These are phyloP conservation scores for Bufo bufo DNA, from an alignment of 2,113 vertebrate genomes.

Conservation along the genomic window DNA sequence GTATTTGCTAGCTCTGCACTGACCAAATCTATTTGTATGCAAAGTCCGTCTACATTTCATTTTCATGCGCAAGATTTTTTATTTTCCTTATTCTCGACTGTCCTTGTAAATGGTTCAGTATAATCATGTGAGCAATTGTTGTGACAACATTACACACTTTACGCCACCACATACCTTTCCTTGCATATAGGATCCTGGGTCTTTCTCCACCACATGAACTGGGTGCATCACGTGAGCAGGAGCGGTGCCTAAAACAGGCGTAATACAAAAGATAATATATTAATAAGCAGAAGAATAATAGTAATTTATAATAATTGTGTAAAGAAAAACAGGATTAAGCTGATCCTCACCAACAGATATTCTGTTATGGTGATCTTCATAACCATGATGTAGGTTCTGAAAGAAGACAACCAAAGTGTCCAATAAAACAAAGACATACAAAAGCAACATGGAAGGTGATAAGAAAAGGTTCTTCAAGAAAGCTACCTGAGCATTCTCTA, in stretches of 20 bases:
- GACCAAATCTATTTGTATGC: too few relatives aligned
- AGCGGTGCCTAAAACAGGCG: background rate
- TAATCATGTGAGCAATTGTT: too few relatives aligned
- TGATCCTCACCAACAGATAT: slow-evolving; percentile 28
- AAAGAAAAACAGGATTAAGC: background rate
- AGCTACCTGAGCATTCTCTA: slow-evolving; percentile 76
- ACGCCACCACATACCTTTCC: slow-evolving; percentile 32
- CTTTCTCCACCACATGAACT: slow-evolving; percentile 14
- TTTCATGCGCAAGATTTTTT: too few relatives aligned
- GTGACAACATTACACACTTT: too few relatives aligned
- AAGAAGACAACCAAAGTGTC: background rate
- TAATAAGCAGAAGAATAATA: background rate
- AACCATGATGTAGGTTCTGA: slow-evolving; percentile 16
- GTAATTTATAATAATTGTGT: background rate
- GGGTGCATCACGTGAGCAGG: background rate
- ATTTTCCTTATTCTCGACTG: too few relatives aligned
- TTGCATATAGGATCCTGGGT: slow-evolving; percentile 27
- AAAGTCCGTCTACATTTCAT: too few relatives aligned
- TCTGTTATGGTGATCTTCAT: slow-evolving; percentile 15
- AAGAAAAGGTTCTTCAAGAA: background rate
- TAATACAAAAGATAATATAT: background rate
- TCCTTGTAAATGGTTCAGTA: too few relatives aligned
- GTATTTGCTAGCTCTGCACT: too few relatives aligned
- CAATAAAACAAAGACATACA: background rate
- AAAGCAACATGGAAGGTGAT: background rate